phyloP scores from a whole-genome alignment of 30 jellyfish, hydroid and myxozoan genomes.

The Pseudorhiza aurosa region DNA sequence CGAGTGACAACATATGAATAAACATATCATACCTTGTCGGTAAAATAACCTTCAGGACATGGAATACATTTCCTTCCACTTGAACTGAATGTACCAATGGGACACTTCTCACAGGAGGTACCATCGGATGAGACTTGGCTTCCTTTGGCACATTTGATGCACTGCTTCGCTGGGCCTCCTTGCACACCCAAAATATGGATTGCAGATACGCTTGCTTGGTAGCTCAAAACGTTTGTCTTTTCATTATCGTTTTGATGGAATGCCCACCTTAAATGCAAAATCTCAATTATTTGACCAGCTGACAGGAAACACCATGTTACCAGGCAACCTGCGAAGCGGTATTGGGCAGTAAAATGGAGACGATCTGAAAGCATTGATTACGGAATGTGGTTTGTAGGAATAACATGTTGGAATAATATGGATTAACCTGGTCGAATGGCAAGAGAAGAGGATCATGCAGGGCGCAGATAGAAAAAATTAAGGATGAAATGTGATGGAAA shows the following conservation, averaged over 20 bases:
- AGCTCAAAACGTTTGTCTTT: conserved; percentile 71
- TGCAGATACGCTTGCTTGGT: conserved; percentile 75
- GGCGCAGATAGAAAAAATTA: no score
- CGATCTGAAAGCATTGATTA: no score
- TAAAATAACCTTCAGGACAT: conserved; percentile 67
- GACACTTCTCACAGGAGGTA: conserved; percentile 77
- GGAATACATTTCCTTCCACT: conserved; percentile 73
- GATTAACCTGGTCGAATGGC: no score
- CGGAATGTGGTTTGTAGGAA: no score
- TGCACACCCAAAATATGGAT: conserved; percentile 74
- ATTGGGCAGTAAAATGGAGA: no score
- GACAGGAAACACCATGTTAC: no score
- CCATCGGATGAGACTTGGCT: conserved; percentile 58
- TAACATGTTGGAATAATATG: no score
- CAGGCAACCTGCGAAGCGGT: no score
- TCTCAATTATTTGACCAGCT: no score
- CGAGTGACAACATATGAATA: no score
- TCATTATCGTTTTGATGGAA: conserved; percentile 92
- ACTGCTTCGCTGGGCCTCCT: conserved; percentile 63
- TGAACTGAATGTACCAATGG: conserved; percentile 82
- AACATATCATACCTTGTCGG: conserved; percentile 74
- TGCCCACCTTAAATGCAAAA: conserved; percentile 49
- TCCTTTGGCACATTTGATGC: conserved; percentile 81
- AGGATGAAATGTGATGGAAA: no score
- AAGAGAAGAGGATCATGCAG: no score